Evolutionary conservation across 2,113 vertebrate genomes (phyloP), one percentile per base, ranked within the genome.

Genomic region (Tringa solitaria): DNA sequence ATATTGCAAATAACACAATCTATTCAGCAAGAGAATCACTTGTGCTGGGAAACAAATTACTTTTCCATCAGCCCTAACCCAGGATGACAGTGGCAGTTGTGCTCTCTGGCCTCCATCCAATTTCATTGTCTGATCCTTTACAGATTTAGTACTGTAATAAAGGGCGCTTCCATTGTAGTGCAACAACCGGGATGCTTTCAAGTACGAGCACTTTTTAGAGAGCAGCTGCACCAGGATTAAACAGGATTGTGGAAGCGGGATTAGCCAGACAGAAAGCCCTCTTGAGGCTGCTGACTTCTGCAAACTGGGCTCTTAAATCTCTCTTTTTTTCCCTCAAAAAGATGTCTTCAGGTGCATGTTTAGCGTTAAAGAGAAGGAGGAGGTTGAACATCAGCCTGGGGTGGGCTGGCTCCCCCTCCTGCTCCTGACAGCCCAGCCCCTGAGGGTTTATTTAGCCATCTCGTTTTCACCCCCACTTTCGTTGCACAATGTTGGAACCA

Each of bases 201-300:
- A 96, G 96, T 97, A 93, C 8, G 16, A 96, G 94, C 92, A 94
- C 92, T 96, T 95, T 95, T 91, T 72, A 87, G 90, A 96, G 90
- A 97, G 95, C 96, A 98, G 96, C 96, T 97, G 92, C 92, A 90
- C 93, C 93, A 94, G 97, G 96, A 96, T 97, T 97, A 95, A 96
- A 87, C 91, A 90, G 93, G 95, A 97, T 94, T 97, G 95, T 91
- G 81, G 95, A 75, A 88, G 92, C 70, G 78, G 96, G 97, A 94
- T 91, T 90, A 96, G 70, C 63, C 68, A 85, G 60, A 89, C 87
- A 82, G 93, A 84, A 96, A 96, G 56, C 65, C 41, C 90, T 95
- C 89, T 61, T n/a, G 86, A 87, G 91, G 80, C 81, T 46, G 35
- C 77, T 92, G 79, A 87, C 87, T 97, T 96, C 93, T 87, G 70